phyloP scores from a whole-genome alignment of 2,113 vertebrate species.

The Pterophyllum scalare region DNA sequence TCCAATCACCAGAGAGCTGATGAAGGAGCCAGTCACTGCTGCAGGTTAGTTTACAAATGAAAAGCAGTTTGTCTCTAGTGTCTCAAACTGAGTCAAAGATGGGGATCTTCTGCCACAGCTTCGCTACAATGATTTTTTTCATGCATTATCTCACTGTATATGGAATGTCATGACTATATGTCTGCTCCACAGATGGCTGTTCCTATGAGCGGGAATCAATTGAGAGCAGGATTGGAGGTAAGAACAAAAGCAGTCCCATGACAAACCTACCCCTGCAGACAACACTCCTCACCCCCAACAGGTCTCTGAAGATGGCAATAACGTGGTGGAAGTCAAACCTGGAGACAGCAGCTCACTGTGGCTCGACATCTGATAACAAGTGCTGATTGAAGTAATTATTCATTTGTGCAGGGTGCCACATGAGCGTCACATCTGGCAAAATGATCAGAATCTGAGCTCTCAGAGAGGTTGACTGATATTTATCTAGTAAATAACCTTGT shows the following conservation, averaged over 20 bases:
- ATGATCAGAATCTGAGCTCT: neutral
- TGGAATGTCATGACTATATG: neutral
- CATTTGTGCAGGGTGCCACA: neutral
- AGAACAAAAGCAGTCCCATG: conserved; percentile 91
- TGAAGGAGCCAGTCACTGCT: conserved; percentile 90
- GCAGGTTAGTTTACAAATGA: conserved; percentile 80
- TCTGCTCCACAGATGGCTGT: conserved; percentile 85
- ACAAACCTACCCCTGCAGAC: conserved; percentile 89
- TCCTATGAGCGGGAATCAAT: conserved; percentile 93
- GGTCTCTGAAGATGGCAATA: conserved; percentile 92
- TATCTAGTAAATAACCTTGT: neutral
- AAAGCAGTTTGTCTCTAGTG: neutral
- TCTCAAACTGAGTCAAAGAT: neutral
- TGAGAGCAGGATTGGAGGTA: conserved; percentile 88
- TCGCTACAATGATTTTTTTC: neutral
- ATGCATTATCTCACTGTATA: neutral
- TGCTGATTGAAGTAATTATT: neutral
- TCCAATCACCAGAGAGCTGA: conserved; percentile 89
- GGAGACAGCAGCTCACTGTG: conserved; percentile 16
- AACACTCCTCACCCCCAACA: conserved; percentile 86
- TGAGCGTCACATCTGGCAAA: neutral
- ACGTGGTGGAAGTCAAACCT: conserved; percentile 82
- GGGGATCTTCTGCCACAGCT: neutral
- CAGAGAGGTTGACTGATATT: neutral
- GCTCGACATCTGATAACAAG: neutral